These are phyloP conservation scores for Cichladusa arquata DNA, from an alignment of 2,113 vertebrate genomes.

Conservation along the genomic window DNA sequence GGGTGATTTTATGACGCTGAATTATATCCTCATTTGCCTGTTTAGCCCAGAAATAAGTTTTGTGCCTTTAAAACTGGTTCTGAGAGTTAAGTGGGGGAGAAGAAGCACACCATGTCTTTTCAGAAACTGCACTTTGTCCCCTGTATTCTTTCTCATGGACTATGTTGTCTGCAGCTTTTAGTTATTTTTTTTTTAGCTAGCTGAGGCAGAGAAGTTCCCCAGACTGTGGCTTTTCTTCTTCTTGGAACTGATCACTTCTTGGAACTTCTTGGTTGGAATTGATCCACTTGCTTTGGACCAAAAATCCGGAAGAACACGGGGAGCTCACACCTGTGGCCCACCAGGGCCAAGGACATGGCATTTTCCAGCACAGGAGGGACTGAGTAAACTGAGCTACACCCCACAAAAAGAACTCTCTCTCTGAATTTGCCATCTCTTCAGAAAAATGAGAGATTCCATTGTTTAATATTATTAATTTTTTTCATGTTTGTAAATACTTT, in stretches of 20 bases:
- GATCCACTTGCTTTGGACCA: not conserved
- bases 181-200: not conserved
- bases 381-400: fast-evolving
- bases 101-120: fast-evolving
- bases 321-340: not conserved
- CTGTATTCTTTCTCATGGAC: not conserved
- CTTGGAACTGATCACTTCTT: not conserved
- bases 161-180: not conserved
- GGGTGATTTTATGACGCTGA: not conserved
- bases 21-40: not conserved
- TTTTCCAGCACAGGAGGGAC: too few relatives aligned
- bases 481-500: not conserved
- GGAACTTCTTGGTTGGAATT: too few relatives aligned
- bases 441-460: not conserved
- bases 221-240: not conserved
- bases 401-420: not conserved
- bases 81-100: fast-evolving
- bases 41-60: not conserved
- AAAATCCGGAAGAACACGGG: not conserved
- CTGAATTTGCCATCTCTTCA: not conserved
- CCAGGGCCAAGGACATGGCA: fast-evolving
- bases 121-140: not conserved
- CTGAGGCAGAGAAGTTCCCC: not conserved
- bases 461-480: not conserved
- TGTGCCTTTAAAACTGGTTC: not conserved